Base-by-base conservation (phyloP, 2,888 invertebrate species). In the Leptopterna dolabrata region DNA sequence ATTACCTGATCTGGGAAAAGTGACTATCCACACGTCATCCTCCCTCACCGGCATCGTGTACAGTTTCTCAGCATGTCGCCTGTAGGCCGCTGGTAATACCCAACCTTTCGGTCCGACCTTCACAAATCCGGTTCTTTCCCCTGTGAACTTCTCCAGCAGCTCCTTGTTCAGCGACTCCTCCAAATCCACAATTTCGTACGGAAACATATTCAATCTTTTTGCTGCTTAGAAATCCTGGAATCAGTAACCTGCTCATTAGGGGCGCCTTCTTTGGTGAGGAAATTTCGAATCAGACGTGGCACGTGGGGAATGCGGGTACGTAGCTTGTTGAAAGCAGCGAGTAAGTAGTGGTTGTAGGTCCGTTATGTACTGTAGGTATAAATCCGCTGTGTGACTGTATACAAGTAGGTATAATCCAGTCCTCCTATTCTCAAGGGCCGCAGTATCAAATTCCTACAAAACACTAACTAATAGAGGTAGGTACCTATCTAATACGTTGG, bases 91-190 rank as follows among this genome's bases (percentile, higher is more conserved):
- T 0, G 96, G 96, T 55, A 96, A 94, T 89, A 96, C 94, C 92
- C 95, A 96, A 89, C 95, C 95, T 90, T 96, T 94, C 0, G 95
- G 94, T 0, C 96, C 96, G 0, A 96, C 95, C 90, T 94, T 95
- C 0, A 96, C 95, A 91, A 95, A 96, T 11, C 91, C 90, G 16
- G 86, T 88, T 30, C 90, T 89, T 89, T 91, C 92, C 94, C 95
- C 95, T 90, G 93, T 93, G 91, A 95, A 95, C 91, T 94, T 93
- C 88, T 78, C 45, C 89, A 89, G 86, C 73, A 89, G 87, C 76
- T 89, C 82, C 19, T 47, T 81, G 41, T 89, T 89, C 29, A 88
- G 70, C 13, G 36, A 24, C 16, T 87, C 86, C 51, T 89, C 89
- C 30, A 89, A 30, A 16, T 87, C 85, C 51, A 81, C 87, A 11